Evolutionary conservation across 1,140 invertebrate genomes (phyloP), one percentile per base, ranked within the genome.

Genomic region (Copidosoma floridanum): DNA sequence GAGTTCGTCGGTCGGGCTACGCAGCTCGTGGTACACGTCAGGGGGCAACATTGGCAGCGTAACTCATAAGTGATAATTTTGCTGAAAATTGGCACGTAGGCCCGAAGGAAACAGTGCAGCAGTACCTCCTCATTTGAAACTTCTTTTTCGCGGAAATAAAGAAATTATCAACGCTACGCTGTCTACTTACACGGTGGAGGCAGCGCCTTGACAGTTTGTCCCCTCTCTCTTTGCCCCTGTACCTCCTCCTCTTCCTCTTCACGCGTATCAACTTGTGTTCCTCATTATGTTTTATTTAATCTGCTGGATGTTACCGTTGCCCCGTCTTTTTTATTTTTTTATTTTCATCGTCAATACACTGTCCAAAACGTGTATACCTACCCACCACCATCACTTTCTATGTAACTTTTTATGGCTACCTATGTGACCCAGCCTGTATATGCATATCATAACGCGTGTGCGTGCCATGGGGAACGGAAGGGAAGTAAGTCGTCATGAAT

Each of bases 401-500:
- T n/a, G n/a, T n/a, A n/a, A n/a, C n/a, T n/a, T n/a, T n/a, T n/a
- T n/a, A n/a, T n/a, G n/a, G n/a, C n/a, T n/a, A n/a, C n/a, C n/a
- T n/a, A n/a, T n/a, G n/a, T n/a, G n/a, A n/a, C n/a, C n/a, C n/a
- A n/a, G 16, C 38, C 7, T 41, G 20, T 41, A 3, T 14, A 41
- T 14, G 8, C 21, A 41, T 41, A 41, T 3, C 43, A 10, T 8
- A 14, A 23, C 26, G 18, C 35, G 32, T 37, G 20, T 59, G 48
- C 40, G 40, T 11, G 26, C 27, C 23, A 1, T n/a, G 38, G 3
- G 14, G 51, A 8, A n/a, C 23, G 40, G 32, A 23, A 55, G 44
- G 59, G 37, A 61, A 61, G 52, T 50, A 41, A 61, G 52, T 61
- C 38, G 52, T 50, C 44, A 61, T 55, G 46, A 48, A 61, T 55